These are phyloP conservation scores for Plestiodon gilberti DNA, from an alignment of 2,113 vertebrate genomes.

Conservation along the genomic window DNA sequence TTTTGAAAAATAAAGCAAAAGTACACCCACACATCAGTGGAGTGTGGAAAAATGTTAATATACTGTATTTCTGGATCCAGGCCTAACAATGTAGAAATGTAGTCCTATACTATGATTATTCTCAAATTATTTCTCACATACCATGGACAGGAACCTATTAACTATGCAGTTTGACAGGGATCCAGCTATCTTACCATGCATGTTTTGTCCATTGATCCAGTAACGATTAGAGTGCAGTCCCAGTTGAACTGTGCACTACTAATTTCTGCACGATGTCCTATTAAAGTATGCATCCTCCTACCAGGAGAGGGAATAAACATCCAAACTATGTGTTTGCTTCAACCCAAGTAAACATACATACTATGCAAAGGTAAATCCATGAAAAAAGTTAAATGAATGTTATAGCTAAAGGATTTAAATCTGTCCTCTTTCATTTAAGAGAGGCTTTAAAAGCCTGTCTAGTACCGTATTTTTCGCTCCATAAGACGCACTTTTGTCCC, in stretches of 20 bases:
- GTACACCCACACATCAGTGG: not conserved
- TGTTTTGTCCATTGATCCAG: slow-evolving; percentile 92
- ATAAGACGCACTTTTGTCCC: too few species aligned
- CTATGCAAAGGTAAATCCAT: not conserved
- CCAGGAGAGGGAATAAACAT: not conserved
- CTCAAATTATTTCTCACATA: not conserved
- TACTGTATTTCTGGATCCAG: not conserved
- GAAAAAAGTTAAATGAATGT: not conserved
- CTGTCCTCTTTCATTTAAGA: not conserved
- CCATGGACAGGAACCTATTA: not conserved
- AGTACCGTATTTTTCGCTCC: too few species aligned
- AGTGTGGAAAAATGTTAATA: not conserved
- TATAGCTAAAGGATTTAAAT: slow-evolving; percentile 24
- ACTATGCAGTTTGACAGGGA: not conserved
- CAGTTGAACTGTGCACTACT: slow-evolving; percentile 91
- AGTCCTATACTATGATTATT: not conserved
- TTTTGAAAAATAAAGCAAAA: not conserved
- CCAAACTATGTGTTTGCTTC: not conserved
- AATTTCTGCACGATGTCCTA: slow-evolving; percentile 89
- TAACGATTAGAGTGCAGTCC: slow-evolving; percentile 89
- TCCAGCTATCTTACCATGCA: slow-evolving; percentile 83
- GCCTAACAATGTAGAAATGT: not conserved
- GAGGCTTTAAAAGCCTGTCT: too few species aligned
- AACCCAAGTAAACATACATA: not conserved
- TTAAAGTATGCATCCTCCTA: slow-evolving; percentile 84